phyloP scores from a whole-genome alignment of 2,888 invertebrate species.

The Ophion ellenae region DNA sequence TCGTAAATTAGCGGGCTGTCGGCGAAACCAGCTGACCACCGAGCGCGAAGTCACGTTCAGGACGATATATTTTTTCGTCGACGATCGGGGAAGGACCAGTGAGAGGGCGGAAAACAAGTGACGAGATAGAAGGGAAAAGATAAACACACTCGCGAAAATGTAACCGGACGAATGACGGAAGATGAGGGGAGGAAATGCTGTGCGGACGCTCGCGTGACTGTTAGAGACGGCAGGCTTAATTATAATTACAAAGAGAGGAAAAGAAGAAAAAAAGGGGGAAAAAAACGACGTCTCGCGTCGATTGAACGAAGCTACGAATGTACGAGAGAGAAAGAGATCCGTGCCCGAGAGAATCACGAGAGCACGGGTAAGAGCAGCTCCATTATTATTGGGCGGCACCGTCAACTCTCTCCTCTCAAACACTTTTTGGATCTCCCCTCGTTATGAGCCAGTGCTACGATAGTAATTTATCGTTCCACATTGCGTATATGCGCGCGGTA shows the following conservation, averaged over 20 bases:
- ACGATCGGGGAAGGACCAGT: neutral
- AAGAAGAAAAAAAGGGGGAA: neutral
- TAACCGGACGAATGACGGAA: neutral
- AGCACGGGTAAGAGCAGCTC: slow-evolving; percentile 63
- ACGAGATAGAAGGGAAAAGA: slow-evolving; percentile 7
- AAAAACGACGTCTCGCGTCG: slow-evolving; percentile 9
- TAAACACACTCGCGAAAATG: neutral
- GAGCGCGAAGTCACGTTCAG: slow-evolving; percentile 14
- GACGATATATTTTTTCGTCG: neutral
- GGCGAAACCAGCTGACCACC: slow-evolving; percentile 34
- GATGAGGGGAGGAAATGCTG: neutral
- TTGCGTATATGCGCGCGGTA: slow-evolving; percentile 28
- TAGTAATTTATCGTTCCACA: slow-evolving; percentile 51
- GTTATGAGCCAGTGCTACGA: slow-evolving; percentile 66
- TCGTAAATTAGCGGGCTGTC: slow-evolving; percentile 1
- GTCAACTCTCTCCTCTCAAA: slow-evolving; percentile 57
- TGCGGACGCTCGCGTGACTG: slow-evolving; percentile 16
- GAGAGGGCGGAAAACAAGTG: neutral
- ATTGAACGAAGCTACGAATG: slow-evolving; percentile 8
- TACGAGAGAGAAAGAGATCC: slow-evolving; percentile 47
- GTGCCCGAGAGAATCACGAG: slow-evolving; percentile 64
- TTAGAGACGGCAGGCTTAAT: slow-evolving; percentile 4
- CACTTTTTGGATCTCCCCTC: slow-evolving; percentile 56
- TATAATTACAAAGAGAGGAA: slow-evolving; percentile 2
- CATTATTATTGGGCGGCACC: slow-evolving; percentile 71